These are phyloP conservation scores for Rhabditoides inermis DNA, from an alignment of 2,888 invertebrate species.

Conservation along the genomic window DNA sequence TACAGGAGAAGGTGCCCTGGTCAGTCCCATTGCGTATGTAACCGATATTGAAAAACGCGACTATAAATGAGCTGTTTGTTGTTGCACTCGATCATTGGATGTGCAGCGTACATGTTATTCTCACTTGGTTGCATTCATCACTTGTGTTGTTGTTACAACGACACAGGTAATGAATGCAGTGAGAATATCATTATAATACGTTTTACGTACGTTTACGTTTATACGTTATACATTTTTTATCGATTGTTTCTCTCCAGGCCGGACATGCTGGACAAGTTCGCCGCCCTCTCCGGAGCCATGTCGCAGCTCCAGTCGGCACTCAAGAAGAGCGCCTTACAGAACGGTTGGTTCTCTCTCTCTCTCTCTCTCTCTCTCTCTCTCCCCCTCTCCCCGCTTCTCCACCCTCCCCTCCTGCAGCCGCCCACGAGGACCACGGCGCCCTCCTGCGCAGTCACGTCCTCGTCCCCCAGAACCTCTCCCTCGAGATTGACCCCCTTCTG, in stretches of 20 bases:
- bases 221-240: background rate
- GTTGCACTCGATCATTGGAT: too few species aligned
- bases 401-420: background rate
- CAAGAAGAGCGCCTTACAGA: slow-evolving; percentile 21
- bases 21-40: too few species aligned
- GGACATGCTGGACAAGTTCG: slow-evolving; percentile 41
- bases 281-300: slow-evolving; percentile 32
- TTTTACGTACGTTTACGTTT: too few species aligned
- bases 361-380: background rate
- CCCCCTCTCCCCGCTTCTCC: background rate
- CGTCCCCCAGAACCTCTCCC: slow-evolving; percentile 37
- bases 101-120: too few species aligned
- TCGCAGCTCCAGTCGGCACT: slow-evolving; percentile 31
- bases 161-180: too few species aligned
- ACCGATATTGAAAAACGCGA: too few species aligned
- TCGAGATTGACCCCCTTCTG: slow-evolving; percentile 30
- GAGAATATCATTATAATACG: too few species aligned
- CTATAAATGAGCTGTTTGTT: too few species aligned
- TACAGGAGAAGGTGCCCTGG: slow-evolving; percentile 33
- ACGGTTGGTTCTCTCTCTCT: slow-evolving; percentile 4
- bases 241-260: slow-evolving; percentile 15
- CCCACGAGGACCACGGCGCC: slow-evolving; percentile 31
- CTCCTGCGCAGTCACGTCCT: slow-evolving; percentile 34
- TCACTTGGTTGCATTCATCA: too few species aligned
- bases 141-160: too few species aligned